Conservation (phyloP, 2,888 invertebrate species). For the Diplazon laetatorius region DNA sequence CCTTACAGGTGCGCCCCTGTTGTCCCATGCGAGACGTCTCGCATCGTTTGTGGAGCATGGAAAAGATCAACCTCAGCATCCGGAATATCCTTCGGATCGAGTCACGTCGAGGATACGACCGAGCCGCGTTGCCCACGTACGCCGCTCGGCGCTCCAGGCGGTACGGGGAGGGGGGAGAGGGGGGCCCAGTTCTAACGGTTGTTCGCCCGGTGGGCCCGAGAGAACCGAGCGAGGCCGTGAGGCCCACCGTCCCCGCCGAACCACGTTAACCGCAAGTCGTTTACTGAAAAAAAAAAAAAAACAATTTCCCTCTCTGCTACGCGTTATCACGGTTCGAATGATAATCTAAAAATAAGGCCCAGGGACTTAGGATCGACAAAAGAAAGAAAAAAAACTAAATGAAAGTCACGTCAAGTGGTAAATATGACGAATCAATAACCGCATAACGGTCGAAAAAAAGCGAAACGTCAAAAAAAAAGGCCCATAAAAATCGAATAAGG, state of each 20-base stretch:
- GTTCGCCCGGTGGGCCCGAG: slow-evolving; percentile 46
- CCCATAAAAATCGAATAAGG: no score
- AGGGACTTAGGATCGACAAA: no score
- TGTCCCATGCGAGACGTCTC: neutral
- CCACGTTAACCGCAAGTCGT: slow-evolving; percentile 41
- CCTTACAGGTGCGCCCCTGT: slow-evolving; percentile 8
- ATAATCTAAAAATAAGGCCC: no score
- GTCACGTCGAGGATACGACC: neutral
- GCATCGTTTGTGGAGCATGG: neutral
- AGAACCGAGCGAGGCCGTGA: slow-evolving; percentile 33
- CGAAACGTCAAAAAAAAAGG: no score
- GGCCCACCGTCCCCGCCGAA: slow-evolving; percentile 34
- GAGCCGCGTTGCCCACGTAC: neutral
- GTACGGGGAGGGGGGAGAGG: neutral
- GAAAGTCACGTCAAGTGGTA: no score
- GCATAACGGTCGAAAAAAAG: no score
- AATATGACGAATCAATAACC: slow-evolving; percentile 1
- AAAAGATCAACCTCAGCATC: slow-evolving; percentile 17
- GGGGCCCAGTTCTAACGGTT: slow-evolving; percentile 55
- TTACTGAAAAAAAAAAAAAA: slow-evolving; percentile 15
- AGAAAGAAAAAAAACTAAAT: no score
- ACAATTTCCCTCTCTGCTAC: slow-evolving; percentile 29
- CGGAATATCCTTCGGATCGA: slow-evolving; percentile 19
- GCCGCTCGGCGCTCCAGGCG: neutral
- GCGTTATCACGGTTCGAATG: no score